Evolutionary conservation across 2,797 vertebrate genomes (phyloP).

Genomic region (Synanceia verrucosa): DNA sequence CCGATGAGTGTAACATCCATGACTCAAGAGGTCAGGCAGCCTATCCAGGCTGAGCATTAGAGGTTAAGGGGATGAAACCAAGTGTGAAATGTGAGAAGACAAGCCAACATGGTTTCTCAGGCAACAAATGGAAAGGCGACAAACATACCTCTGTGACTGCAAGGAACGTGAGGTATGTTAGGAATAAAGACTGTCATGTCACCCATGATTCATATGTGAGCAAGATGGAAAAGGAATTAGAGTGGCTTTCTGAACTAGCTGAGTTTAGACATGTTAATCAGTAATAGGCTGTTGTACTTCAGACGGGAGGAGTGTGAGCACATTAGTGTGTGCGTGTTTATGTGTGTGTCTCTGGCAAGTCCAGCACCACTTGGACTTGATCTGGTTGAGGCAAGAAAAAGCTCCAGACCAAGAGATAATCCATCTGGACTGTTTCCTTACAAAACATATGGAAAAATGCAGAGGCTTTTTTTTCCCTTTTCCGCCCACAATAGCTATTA

Average conservation of each 20-base stretch:
- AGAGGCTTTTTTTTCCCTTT: conserved; percentile 70
- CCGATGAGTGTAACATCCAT: conserved; percentile 71
- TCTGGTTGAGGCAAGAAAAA: conserved; percentile 59
- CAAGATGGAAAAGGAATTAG: conserved; percentile 61
- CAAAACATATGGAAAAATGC: conserved; percentile 83
- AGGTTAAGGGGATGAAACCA: conserved; percentile 81
- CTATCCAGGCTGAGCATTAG: conserved; percentile 61
- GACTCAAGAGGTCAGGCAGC: conserved; percentile 75
- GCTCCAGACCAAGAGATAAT: conserved; percentile 77
- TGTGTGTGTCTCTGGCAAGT: conserved; percentile 56
- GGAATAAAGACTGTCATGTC: conserved; percentile 56
- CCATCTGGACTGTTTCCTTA: conserved; percentile 81
- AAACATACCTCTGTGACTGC: conserved; percentile 67
- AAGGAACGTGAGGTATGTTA: conserved; percentile 64
- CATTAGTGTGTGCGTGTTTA: conserved; percentile 7
- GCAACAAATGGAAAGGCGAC: conserved; percentile 79
- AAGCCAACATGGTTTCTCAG: conserved; percentile 82
- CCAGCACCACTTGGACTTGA: conserved; percentile 59
- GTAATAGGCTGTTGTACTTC: conserved; percentile 77
- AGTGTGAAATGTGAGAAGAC: conserved; percentile 84
- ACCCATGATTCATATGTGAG: conserved; percentile 48
- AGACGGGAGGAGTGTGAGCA: conserved; percentile 58
- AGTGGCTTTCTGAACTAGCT: conserved; percentile 61
- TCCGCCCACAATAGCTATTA: conserved; percentile 79
- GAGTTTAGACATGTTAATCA: conserved; percentile 78